Evolutionary conservation across 92 coral and sea anemone genomes (phyloP).

Genomic region (Pocillopora grandis): DNA sequence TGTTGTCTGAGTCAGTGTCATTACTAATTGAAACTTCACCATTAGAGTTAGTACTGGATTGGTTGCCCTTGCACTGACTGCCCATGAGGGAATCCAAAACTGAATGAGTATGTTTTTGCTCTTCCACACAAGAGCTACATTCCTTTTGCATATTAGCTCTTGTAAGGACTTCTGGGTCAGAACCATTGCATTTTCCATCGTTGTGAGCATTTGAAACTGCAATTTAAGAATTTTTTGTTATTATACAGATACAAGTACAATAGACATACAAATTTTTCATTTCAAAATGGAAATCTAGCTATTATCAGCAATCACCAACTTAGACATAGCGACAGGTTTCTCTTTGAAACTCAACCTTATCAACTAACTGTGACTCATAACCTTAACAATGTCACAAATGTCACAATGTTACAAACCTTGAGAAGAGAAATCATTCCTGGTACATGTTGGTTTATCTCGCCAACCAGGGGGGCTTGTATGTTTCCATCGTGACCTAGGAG

Average conservation of each 20-base stretch:
- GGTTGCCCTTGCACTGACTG: too few relatives aligned
- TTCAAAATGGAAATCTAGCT: neutral
- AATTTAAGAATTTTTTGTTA: neutral
- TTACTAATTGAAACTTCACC: neutral
- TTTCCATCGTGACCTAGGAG: constrained; percentile 17
- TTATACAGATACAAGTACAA: neutral
- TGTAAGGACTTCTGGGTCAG: neutral
- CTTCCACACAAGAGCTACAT: constrained; percentile 1
- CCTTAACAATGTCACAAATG: neutral
- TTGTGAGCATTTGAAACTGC: neutral
- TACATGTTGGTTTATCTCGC: neutral
- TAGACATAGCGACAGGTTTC: neutral
- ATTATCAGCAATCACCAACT: neutral
- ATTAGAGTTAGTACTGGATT: neutral
- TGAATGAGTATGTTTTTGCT: constrained; percentile 1
- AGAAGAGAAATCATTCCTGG: neutral
- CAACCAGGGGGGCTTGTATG: constrained; percentile 8
- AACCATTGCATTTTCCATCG: constrained; percentile 9
- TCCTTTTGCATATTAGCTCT: neutral
- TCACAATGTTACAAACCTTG: constrained; percentile 17
- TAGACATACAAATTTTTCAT: too few relatives aligned
- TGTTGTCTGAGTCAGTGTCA: constrained; percentile 3
- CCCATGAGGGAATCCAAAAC: neutral
- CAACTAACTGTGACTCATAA: too few relatives aligned
- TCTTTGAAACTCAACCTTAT: too few relatives aligned